A percentile compares a stretch with the other conserved stretches of the same genome.
These are phyloP conservation scores for Thera obeliscata DNA, from an alignment of 2,888 invertebrate genomes.

Conservation along the genomic window DNA sequence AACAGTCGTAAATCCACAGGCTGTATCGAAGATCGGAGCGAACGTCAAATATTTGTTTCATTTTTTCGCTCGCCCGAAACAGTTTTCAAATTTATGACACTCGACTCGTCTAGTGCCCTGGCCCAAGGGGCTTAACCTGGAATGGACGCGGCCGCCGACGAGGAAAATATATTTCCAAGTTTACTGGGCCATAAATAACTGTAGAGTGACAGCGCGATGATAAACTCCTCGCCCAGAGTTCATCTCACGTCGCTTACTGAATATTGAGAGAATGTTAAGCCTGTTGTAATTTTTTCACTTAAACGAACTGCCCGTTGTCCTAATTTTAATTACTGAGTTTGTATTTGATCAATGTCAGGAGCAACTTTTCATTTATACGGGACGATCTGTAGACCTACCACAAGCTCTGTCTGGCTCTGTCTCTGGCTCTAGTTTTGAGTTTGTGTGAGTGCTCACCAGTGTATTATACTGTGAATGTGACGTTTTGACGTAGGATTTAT, in stretches of 20 bases:
- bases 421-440: no score
- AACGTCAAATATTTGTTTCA: conserved; percentile 76
- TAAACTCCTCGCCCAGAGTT: conserved; percentile 78
- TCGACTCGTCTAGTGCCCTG: conserved; percentile 79
- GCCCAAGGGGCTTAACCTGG: conserved; percentile 83
- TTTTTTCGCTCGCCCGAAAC: conserved; percentile 77
- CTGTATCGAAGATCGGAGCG: conserved; percentile 63
- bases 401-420: no score
- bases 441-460: no score
- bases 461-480: no score
- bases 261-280: conserved; percentile 70
- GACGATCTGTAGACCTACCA: no score
- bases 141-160: conserved; percentile 79
- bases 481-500: no score
- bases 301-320: conserved; percentile 40
- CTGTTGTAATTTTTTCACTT: conserved; percentile 58
- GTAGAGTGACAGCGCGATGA: conserved; percentile 82
- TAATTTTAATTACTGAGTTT: not conserved
- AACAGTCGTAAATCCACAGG: conserved; percentile 56
- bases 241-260: conserved; percentile 77
- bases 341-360: not conserved
- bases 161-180: conserved; percentile 84
- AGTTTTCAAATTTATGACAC: conserved; percentile 84
- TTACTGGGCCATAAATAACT: conserved; percentile 83
- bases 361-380: no score